These are phyloP conservation scores for Hephaestus fuliginosus DNA, from an alignment of 2,797 vertebrate genomes.

Conservation along the genomic window DNA sequence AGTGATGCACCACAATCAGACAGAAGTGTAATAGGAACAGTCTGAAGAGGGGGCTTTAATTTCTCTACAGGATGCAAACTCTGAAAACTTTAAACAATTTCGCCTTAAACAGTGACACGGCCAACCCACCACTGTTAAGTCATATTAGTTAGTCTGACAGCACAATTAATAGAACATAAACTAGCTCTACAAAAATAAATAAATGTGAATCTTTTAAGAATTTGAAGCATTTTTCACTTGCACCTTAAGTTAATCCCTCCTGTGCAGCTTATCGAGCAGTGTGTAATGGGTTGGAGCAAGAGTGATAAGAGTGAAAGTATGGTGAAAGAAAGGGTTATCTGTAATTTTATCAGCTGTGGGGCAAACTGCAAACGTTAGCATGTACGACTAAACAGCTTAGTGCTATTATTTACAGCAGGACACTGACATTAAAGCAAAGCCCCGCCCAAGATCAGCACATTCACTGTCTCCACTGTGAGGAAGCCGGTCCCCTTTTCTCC, in stretches of 20 bases:
- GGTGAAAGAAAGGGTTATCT: neutral
- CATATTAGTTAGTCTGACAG: neutral
- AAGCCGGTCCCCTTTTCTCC: neutral
- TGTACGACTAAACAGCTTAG: no score
- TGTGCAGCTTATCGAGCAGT: neutral
- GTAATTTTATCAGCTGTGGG: neutral
- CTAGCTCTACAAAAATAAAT: no score
- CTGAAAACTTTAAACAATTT: constrained; percentile 14
- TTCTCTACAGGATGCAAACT: constrained; percentile 23
- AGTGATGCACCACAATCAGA: constrained; percentile 72
- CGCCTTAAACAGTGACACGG: neutral
- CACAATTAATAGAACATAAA: neutral
- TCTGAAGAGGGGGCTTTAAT: constrained; percentile 41
- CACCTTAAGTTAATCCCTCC: neutral
- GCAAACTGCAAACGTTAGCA: neutral
- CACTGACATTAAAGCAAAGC: neutral
- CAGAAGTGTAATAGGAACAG: constrained; percentile 31
- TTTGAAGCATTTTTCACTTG: neutral
- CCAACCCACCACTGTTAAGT: neutral
- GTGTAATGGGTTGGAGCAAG: neutral
- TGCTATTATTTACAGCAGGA: no score
- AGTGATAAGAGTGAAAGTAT: neutral
- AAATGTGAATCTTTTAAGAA: neutral
- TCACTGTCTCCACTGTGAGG: neutral
- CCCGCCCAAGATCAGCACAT: neutral